Evolutionary conservation across 2,113 vertebrate species (phyloP), one percentile per base, ranked within the genome.

Genomic region (Callipepla squamata): DNA sequence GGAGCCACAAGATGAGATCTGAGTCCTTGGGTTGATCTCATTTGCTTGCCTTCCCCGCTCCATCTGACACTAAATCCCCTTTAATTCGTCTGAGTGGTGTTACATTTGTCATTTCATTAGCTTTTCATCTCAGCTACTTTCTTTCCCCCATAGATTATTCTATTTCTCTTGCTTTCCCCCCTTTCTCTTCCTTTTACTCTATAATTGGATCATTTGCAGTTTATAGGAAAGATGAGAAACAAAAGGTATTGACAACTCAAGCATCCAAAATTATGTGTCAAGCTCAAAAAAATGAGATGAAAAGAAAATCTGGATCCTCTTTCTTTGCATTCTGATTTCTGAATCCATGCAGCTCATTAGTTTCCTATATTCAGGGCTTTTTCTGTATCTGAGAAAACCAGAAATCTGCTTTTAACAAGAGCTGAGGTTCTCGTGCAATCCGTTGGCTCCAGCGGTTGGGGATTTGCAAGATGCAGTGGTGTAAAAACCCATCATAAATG

Each of bases 121-220:
- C 70, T 89, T 91, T 82, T 82, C 57, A 19, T 42, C 74, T 42
- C 74, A 16, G 77, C 30, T 65, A 3, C 87, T 40, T 74, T 51
- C 74, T 74, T 63, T 58, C 32, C 77, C 65, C 73, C 45, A 1
- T 0, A 80, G 65, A 72, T 90, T 36, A 84, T 84, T 81, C 81
- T 48, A 6, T 61, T 69, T 51, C 59, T 85, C 70, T 30, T 19
- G 34, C 69, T 81, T 78, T 42, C 47, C 62, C 55, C 75, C 30
- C 61, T 65, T 61, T 57, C 85, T 32, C 3, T 53, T 73, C 66
- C 67, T 73, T 95, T 89, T 72, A 12, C 67, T 94, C 20, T 53
- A 1, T 92, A 94, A 94, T 91, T 80, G 92, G 78, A 85, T 92
- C 94, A 53, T 87, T 85, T 85, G 87, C 87, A 40, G 72, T 62